Base-by-base conservation (phyloP, 2,888 invertebrate species). In the Zeuzera pyrina region DNA sequence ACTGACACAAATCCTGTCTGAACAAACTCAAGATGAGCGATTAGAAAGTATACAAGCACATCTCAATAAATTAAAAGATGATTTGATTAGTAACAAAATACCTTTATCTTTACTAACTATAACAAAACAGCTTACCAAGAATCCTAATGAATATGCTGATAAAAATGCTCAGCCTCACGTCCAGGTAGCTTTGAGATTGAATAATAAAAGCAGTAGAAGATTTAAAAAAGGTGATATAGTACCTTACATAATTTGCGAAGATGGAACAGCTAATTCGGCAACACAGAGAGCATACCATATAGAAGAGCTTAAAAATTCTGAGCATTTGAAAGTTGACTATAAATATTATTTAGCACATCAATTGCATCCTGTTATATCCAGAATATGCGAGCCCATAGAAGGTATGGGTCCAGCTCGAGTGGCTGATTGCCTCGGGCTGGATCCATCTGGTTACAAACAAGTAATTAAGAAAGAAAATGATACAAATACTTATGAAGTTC, bases 371-470 rank as follows among this genome's bases (percentile, higher is more conserved):
- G 97, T 99, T 0, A 91, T 98, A 39, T 90, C 94, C 15, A 88
- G 99, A 45, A 90, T 99, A 58, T 95, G 96, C 61, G 97, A 97
- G 43, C 98, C 98, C 0, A 93, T 99, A 26, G 95, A 97, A 43
- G 97, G 95, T 7, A 93, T 94, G 42, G 97, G 98, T 74, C 89
- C 93, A 2, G 92, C 92, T 30, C 87, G 93, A 41, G 90, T 99
- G 39, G 98, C 98, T 0, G 90, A 93, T 55, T 91, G 92, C 61
- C 86, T 99, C 35, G 98, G 97, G 49, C 66, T 89, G 34, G 89
- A 90, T 62, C 85, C 87, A 0, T 74, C 83, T 0, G 81, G 83
- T 2, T 84, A 84, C 49, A 68, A 70, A 36, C 81, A 83, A 30
- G 61, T 62, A 6, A 43, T 68, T n/a, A 81, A 79, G 40, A 71